Conservation (phyloP, 2,888 invertebrate species). For the Omphaloscelis lunosa region DNA sequence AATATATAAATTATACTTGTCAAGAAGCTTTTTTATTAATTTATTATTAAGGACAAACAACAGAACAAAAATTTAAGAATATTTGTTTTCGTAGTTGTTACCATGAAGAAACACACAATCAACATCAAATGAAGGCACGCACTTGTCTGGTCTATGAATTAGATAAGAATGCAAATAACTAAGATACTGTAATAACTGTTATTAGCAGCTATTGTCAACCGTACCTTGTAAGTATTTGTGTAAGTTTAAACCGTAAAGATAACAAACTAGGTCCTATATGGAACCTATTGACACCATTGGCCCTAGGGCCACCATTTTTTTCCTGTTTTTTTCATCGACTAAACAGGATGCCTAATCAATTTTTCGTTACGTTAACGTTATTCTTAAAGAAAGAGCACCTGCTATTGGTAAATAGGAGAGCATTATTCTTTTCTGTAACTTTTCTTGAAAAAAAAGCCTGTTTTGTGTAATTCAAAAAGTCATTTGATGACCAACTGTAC, state of each 20-base stretch:
- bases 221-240: conserved; percentile 37
- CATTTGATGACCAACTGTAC: background rate
- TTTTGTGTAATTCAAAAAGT: background rate
- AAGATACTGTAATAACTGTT: conserved; percentile 44
- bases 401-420: background rate
- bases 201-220: conserved; percentile 37
- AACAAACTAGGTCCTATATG: conserved; percentile 12
- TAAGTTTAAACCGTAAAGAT: conserved; percentile 27
- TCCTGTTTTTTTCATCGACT: background rate
- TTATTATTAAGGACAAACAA: conserved; percentile 1
- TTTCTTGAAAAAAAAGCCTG: background rate
- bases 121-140: conserved; percentile 18
- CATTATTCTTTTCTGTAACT: background rate
- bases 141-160: conserved; percentile 29
- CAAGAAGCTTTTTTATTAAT: conserved; percentile 1
- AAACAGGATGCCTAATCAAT: background rate
- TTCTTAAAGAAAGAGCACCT: background rate
- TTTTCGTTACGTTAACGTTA: background rate
- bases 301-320: background rate
- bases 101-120: conserved; percentile 20
- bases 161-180: conserved; percentile 52
- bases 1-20: conserved; percentile 15
- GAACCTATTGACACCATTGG: background rate
- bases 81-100: background rate
- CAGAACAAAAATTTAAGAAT: background rate